phyloP scores from a whole-genome alignment of 2,113 vertebrate species.

The Eubucco bourcierii region DNA sequence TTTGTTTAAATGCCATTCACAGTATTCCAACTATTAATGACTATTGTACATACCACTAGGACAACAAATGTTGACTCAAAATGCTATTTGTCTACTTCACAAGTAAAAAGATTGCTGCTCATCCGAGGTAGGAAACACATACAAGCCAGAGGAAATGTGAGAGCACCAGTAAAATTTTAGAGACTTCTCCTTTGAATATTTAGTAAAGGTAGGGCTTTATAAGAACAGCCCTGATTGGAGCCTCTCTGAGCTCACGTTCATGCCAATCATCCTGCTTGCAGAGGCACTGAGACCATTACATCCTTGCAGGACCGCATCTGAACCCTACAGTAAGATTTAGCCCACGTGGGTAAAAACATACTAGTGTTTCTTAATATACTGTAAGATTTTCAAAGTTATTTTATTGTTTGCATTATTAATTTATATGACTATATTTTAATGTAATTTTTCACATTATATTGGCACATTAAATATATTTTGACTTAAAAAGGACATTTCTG shows the following conservation, averaged over 20 bases:
- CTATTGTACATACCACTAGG: background rate
- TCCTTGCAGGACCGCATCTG: background rate
- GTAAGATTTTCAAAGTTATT: background rate
- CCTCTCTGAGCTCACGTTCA: background rate
- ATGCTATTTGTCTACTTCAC: background rate
- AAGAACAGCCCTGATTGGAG: background rate
- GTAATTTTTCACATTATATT: background rate
- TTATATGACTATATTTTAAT: background rate
- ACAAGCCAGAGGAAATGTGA: background rate
- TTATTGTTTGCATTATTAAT: background rate
- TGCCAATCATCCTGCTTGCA: background rate
- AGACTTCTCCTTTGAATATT: background rate
- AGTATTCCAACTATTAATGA: background rate
- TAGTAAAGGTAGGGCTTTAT: background rate
- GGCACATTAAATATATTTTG: background rate
- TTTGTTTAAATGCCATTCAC: background rate
- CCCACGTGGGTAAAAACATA: fast-evolving
- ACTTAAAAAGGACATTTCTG: background rate
- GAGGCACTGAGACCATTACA: background rate
- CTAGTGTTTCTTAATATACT: background rate
- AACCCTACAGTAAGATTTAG: background rate
- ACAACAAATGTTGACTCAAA: background rate
- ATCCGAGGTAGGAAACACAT: background rate
- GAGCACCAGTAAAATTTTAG: background rate
- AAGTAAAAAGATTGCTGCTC: background rate